phyloP scores from a whole-genome alignment of 1,140 invertebrate species.

The Drosophila punjabiensis region DNA sequence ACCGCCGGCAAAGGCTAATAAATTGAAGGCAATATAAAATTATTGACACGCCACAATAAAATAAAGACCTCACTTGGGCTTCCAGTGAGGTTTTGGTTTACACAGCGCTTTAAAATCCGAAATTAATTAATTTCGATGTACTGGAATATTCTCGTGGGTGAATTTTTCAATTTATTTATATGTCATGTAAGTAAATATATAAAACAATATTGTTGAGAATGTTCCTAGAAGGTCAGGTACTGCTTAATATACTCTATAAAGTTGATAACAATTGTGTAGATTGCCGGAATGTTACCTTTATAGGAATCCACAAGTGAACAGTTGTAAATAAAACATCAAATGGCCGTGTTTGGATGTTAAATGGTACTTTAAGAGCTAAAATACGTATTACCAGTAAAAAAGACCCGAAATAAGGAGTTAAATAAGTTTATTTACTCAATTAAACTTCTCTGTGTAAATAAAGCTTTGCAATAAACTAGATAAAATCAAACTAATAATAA shows the following conservation, averaged over 20 bases:
- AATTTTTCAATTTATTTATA: neutral
- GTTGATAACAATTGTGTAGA: too few relatives aligned
- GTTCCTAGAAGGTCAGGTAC: neutral
- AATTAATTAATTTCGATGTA: neutral
- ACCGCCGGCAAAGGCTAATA: constrained; percentile 46
- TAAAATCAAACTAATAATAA: too few relatives aligned
- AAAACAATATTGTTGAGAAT: neutral
- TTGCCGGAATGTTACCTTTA: too few relatives aligned
- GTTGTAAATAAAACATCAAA: too few relatives aligned
- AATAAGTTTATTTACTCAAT: too few relatives aligned
- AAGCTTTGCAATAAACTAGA: neutral
- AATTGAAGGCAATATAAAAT: constrained; percentile 64
- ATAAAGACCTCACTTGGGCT: constrained; percentile 1
- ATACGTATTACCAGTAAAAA: too few relatives aligned
- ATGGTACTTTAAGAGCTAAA: too few relatives aligned
- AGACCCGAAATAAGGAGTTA: too few relatives aligned
- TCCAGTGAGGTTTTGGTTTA: neutral
- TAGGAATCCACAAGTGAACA: too few relatives aligned
- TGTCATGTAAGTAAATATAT: neutral
- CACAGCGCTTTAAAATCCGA: constrained; percentile 8
- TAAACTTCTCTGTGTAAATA: too few relatives aligned
- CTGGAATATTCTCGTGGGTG: neutral
- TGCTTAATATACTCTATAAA: too few relatives aligned
- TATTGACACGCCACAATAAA: constrained; percentile 56
- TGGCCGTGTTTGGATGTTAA: too few relatives aligned